phyloP scores from a whole-genome alignment of 2,888 invertebrate species.

The Andrena praecox region DNA sequence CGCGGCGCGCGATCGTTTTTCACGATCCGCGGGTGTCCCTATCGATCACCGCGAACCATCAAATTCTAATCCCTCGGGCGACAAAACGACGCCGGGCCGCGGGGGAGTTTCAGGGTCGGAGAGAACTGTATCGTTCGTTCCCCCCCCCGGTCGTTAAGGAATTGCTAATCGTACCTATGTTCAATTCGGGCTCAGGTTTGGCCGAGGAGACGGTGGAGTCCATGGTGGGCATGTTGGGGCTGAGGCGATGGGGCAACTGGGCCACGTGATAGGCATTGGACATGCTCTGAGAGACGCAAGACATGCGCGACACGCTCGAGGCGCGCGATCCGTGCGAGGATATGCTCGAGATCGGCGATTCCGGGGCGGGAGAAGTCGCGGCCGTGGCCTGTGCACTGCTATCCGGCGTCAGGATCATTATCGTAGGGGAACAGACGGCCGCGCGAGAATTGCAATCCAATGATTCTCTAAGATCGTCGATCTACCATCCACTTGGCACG shows the following conservation, averaged over 20 bases:
- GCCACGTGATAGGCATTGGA: slow-evolving; percentile 79
- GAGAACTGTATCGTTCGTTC: neutral
- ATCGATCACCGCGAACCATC: too few species aligned
- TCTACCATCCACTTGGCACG: slow-evolving; percentile 65
- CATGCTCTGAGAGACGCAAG: slow-evolving; percentile 69
- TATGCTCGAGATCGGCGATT: slow-evolving; percentile 85
- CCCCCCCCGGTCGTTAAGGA: neutral
- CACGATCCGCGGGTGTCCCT: neutral
- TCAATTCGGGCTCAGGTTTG: slow-evolving; percentile 89
- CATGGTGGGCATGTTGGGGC: slow-evolving; percentile 83
- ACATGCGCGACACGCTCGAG: slow-evolving; percentile 67
- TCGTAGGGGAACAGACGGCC: neutral
- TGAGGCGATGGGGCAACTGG: slow-evolving; percentile 76
- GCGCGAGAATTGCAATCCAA: neutral
- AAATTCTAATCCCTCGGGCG: too few species aligned
- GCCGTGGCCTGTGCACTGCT: slow-evolving; percentile 87
- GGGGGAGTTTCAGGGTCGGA: neutral
- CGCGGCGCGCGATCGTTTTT: slow-evolving; percentile 50
- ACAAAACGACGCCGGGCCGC: neutral
- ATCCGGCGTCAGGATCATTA: slow-evolving; percentile 89
- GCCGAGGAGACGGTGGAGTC: slow-evolving; percentile 84
- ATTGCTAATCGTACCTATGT: slow-evolving; percentile 87
- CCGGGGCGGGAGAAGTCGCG: slow-evolving; percentile 85
- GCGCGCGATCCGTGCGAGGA: slow-evolving; percentile 79
- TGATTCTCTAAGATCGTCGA: slow-evolving; percentile 21